A percentile compares a stretch with the other conserved stretches of the same genome.
These are phyloP conservation scores for Cyphomyrus plagiostoma DNA, from an alignment of 2,113 vertebrate genomes.

Conservation along the genomic window DNA sequence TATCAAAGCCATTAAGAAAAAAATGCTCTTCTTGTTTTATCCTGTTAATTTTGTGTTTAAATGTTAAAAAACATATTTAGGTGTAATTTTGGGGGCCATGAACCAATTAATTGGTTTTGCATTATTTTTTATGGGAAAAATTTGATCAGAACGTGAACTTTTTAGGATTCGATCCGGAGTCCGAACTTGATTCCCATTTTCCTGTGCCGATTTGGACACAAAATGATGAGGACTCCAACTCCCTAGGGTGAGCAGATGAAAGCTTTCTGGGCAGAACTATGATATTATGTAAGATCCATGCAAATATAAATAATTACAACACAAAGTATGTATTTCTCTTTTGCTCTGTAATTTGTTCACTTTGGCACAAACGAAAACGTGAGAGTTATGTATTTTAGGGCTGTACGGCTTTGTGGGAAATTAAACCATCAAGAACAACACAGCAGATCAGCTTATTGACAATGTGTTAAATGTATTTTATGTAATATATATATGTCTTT, in stretches of 20 bases:
- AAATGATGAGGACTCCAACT: not conserved
- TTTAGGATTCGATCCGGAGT: too few relatives aligned
- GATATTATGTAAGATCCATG: constrained; percentile 12
- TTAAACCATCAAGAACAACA: not conserved
- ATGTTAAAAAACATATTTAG: too few relatives aligned
- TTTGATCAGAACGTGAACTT: too few relatives aligned
- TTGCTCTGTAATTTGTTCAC: constrained; percentile 11
- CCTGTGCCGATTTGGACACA: not conserved
- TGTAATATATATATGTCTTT: not conserved
- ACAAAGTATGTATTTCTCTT: not conserved
- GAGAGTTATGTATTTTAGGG: constrained; percentile 3
- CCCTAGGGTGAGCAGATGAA: not conserved
- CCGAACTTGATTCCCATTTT: not conserved
- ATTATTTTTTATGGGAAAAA: too few relatives aligned
- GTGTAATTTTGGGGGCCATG: too few relatives aligned
- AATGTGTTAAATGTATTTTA: not conserved
- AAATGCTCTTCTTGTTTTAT: too few relatives aligned
- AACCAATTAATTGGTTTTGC: too few relatives aligned
- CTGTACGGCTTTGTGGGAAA: not conserved
- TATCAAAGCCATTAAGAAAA: too few relatives aligned
- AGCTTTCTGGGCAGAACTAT: not conserved
- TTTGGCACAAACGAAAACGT: constrained; percentile 6
- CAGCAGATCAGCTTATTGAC: constrained; percentile 13
- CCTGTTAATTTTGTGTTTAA: too few relatives aligned
- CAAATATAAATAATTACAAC: constrained; percentile 17